Evolutionary conservation across 2,113 vertebrate genomes (phyloP).

Genomic region (Meles meles): DNA sequence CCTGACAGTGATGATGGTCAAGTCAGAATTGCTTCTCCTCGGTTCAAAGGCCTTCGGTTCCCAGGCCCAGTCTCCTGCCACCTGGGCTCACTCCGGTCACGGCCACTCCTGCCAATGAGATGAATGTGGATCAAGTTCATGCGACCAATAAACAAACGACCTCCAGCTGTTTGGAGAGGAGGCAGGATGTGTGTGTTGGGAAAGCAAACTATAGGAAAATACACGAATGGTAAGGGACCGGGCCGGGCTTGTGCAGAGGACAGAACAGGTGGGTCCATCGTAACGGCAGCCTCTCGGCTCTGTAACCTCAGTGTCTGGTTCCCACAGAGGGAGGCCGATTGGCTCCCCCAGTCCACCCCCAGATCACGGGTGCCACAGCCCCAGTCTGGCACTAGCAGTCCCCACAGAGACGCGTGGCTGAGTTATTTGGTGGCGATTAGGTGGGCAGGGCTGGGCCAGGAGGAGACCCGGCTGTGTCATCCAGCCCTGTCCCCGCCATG

Average conservation of each 20-base stretch:
- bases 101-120: neutral
- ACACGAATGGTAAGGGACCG: rapidly evolving
- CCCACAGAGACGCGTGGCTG: neutral
- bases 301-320: neutral
- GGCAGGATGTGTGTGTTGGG: neutral
- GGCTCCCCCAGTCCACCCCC: neutral
- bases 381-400: neutral
- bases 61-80: neutral
- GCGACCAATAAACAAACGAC: neutral
- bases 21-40: neutral
- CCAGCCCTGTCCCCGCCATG: neutral
- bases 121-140: neutral
- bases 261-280: neutral
- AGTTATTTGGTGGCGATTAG: neutral
- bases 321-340: neutral
- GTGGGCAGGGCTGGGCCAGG: neutral
- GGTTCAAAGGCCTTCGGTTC: neutral
- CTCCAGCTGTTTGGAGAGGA: neutral
- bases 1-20: neutral
- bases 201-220: neutral
- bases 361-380: neutral
- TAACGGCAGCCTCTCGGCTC: neutral
- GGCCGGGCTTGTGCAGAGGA: neutral
- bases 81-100: neutral
- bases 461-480: neutral